Evolutionary conservation across 2,797 vertebrate genomes (phyloP).

Genomic region (Kryptopterus vitreolus): DNA sequence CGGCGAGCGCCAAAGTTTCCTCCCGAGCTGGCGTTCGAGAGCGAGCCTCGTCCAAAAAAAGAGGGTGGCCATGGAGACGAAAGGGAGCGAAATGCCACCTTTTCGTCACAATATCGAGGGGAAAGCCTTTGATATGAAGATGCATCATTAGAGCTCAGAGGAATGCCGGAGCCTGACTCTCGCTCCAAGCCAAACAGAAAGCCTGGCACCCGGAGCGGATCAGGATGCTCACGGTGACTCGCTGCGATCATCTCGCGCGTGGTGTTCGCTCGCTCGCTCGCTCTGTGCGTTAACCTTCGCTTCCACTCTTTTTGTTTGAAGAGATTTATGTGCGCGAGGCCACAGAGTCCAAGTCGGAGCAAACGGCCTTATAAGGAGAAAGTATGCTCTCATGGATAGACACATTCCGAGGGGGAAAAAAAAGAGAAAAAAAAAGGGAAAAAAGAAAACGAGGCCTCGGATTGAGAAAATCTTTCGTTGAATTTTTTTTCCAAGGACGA

Average conservation of each 20-base stretch:
- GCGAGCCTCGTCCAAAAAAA: slow-evolving; percentile 7
- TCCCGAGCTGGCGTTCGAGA: slow-evolving; percentile 13
- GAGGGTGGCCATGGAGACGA: slow-evolving; percentile 23
- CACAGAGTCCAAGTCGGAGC: slow-evolving; percentile 45
- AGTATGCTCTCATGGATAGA: slow-evolving; percentile 58
- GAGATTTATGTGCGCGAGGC: slow-evolving; percentile 51
- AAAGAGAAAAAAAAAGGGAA: too few species aligned
- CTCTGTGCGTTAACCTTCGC: slow-evolving; percentile 39
- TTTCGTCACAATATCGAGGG: slow-evolving; percentile 26
- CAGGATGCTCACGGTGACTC: slow-evolving; percentile 22
- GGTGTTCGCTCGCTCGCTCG: slow-evolving; percentile 40
- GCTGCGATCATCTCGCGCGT: slow-evolving; percentile 31
- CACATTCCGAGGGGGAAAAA: slow-evolving; percentile 46
- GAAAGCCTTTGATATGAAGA: slow-evolving; percentile 28
- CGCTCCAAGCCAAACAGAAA: slow-evolving; percentile 46
- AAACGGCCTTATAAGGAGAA: slow-evolving; percentile 62
- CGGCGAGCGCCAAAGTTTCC: slow-evolving; percentile 11
- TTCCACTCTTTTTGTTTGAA: slow-evolving; percentile 56
- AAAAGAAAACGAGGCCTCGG: slow-evolving; percentile 32
- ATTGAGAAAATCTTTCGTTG: slow-evolving; percentile 12
- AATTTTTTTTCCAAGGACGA: slow-evolving; percentile 18
- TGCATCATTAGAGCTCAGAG: slow-evolving; percentile 42
- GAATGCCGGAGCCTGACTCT: slow-evolving; percentile 43
- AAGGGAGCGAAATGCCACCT: slow-evolving; percentile 46
- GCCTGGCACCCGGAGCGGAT: slow-evolving; percentile 38